These are phyloP conservation scores for Brachionus calyciflorus DNA, from an alignment of 1,140 invertebrate genomes.

Conservation along the genomic window DNA sequence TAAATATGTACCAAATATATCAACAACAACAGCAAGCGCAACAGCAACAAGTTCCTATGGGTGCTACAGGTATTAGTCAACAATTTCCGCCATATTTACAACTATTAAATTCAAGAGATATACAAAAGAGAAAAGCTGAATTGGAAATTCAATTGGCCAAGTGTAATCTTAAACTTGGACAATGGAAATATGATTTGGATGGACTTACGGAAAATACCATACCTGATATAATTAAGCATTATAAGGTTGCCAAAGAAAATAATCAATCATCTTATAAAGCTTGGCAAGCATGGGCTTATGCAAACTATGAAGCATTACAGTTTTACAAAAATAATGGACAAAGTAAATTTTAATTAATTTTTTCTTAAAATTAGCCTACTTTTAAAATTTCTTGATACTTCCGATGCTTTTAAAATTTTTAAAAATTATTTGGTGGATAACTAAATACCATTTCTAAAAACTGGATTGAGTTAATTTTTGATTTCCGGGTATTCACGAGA, in stretches of 20 bases:
- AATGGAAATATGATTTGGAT: slow-evolving; percentile 55
- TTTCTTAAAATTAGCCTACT: no score
- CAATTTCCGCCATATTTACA: neutral
- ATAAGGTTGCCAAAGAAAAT: slow-evolving; percentile 79
- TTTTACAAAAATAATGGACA: slow-evolving; percentile 70
- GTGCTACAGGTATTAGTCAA: neutral
- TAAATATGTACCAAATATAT: neutral
- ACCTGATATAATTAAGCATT: slow-evolving; percentile 72
- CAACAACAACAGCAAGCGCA: neutral
- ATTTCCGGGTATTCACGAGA: no score
- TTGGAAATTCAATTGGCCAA: slow-evolving; percentile 49
- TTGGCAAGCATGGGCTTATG: slow-evolving; percentile 96
- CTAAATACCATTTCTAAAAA: no score
- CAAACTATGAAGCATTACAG: slow-evolving; percentile 92
- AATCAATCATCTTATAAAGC: slow-evolving; percentile 72
- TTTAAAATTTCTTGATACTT: no score
- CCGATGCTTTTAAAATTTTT: no score
- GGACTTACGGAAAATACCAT: slow-evolving; percentile 55
- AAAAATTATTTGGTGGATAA: no score
- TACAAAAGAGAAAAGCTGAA: slow-evolving; percentile 2
- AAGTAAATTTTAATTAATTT: neutral
- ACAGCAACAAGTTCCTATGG: slow-evolving; percentile 17
- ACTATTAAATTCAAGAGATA: slow-evolving; percentile 4
- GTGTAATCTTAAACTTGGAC: slow-evolving; percentile 58
- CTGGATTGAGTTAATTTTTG: no score